phyloP scores from a whole-genome alignment of 2,888 invertebrate species.

The Chrysopilus asiliformis region DNA sequence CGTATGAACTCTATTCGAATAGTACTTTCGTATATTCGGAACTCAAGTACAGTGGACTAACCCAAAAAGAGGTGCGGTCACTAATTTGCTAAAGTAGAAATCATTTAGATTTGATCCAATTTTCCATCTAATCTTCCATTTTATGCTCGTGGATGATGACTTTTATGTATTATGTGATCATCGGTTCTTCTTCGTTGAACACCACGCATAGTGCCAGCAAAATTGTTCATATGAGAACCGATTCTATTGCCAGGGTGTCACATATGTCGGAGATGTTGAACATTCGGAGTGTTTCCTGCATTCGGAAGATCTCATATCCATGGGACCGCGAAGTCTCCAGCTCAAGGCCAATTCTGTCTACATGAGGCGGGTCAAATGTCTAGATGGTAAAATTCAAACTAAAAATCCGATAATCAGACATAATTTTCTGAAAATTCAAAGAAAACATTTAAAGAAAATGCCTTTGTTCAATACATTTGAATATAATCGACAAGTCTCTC shows the following conservation, averaged over 20 bases:
- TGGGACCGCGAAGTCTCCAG: conserved; percentile 57
- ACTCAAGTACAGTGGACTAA: conserved; percentile 28
- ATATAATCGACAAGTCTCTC: too few species aligned
- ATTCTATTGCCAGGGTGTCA: conserved; percentile 63
- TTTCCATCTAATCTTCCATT: too few species aligned
- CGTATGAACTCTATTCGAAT: conserved; percentile 63
- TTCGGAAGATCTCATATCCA: conserved; percentile 68
- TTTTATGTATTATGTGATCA: too few species aligned
- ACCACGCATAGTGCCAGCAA: conserved; percentile 43
- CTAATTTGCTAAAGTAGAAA: too few species aligned
- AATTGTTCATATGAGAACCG: conserved; percentile 48
- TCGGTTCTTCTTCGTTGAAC: too few species aligned
- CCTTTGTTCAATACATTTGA: neutral
- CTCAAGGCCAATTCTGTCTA: conserved; percentile 49
- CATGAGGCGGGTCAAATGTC: conserved; percentile 67
- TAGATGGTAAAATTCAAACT: too few species aligned
- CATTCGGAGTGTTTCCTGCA: conserved; percentile 51
- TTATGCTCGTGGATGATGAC: too few species aligned
- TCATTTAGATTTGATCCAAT: too few species aligned
- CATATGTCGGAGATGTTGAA: conserved; percentile 28
- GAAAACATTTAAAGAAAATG: too few species aligned
- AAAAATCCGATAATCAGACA: too few species aligned
- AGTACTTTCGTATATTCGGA: conserved; percentile 49
- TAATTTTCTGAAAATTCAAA: too few species aligned
- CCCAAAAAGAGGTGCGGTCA: conserved; percentile 36